A percentile compares a stretch with the other conserved stretches of the same genome.
These are phyloP conservation scores for Drosophila infuscata DNA, from an alignment of 2,888 invertebrate genomes.

Conservation along the genomic window DNA sequence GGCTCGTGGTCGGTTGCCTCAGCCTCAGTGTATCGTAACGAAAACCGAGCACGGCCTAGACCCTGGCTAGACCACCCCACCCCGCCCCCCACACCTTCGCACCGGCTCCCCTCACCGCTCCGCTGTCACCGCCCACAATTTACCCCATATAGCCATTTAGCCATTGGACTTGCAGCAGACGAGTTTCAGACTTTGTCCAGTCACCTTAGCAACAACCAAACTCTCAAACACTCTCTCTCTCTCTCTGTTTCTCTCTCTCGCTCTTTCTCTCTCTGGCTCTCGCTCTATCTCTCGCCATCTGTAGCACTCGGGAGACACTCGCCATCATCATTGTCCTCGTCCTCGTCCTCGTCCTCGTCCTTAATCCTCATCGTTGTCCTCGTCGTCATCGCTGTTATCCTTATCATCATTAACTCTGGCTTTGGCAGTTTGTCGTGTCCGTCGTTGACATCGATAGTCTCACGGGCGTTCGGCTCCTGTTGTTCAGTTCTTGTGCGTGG, in stretches of 20 bases:
- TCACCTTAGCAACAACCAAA: slow-evolving; percentile 15
- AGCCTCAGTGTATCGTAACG: slow-evolving; percentile 23
- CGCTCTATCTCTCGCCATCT: not conserved
- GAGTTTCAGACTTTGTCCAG: slow-evolving; percentile 19
- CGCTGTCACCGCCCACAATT: not conserved
- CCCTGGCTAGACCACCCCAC: slow-evolving; percentile 18
- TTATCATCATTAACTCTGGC: slow-evolving; percentile 27
- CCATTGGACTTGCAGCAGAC: slow-evolving; percentile 18
- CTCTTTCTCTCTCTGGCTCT: not conserved
- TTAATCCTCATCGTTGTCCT: not conserved
- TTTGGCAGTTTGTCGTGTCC: slow-evolving; percentile 15
- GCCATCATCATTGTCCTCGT: slow-evolving; percentile 4
- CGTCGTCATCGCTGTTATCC: slow-evolving; percentile 14
- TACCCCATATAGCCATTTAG: not conserved
- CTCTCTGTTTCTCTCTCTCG: not conserved
- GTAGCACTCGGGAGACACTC: slow-evolving; percentile 1
- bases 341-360: slow-evolving; percentile 6
- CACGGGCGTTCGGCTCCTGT: not conserved
- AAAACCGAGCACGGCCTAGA: slow-evolving; percentile 27
- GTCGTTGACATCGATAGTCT: slow-evolving; percentile 12
- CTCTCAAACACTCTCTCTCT: not conserved
- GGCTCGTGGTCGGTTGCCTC: slow-evolving; percentile 48
- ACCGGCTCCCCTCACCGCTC: not conserved
- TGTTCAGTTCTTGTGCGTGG: slow-evolving; percentile 3
- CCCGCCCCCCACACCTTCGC: not conserved